Base-by-base conservation (phyloP, 92 coral and sea anemone genomes). In the Zoanthus sansibaricus region DNA sequence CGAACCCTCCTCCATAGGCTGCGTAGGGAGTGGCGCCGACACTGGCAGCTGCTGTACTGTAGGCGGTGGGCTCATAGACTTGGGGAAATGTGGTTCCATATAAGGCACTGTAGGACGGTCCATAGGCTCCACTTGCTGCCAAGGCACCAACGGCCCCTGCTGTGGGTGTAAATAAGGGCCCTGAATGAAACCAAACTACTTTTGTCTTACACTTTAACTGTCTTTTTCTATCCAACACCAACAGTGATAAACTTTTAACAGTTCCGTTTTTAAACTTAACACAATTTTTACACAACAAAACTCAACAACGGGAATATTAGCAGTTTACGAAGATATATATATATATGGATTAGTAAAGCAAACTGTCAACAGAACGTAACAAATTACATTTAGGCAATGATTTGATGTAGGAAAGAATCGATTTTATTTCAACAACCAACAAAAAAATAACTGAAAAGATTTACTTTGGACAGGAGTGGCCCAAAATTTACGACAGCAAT, bases 61-160 rank as follows among this genome's bases (percentile, higher is more conserved):
- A 95, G 76, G 92, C 71, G 25, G 98, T 80, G 72, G 98, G 94
- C 87, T 95, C 98, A 87, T 90, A 95, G 37, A 95, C 91, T 31
- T 90, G 95, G 78, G 95, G 77, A 76, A 95, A 88, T 75, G 94
- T 93, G 47, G 94, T 89, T 32, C 98, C 93, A 89, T 95, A 95
- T 33, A 95, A 74, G 72, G 97, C 89, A 18, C 92, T 90, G 79
- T 92, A 92, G 32, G 91, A 72, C 16, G 98, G 95, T 89, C 90
- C 92, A 77, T 91, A 91, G 15, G 93, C 93, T 75, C 89, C 91
- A 20, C 61, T 52, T 16, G 90, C 90, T 30, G 89, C 93, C 62
- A 67, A 31, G 31, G 89, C 77, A n/a, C 94, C 98, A 82, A 88
- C 92, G 51, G 93, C 79, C 75, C 89, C 90, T 32, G 91, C 86